Base-by-base conservation (phyloP, 2,888 invertebrate genomes). In the Pseudococcus viburni region DNA sequence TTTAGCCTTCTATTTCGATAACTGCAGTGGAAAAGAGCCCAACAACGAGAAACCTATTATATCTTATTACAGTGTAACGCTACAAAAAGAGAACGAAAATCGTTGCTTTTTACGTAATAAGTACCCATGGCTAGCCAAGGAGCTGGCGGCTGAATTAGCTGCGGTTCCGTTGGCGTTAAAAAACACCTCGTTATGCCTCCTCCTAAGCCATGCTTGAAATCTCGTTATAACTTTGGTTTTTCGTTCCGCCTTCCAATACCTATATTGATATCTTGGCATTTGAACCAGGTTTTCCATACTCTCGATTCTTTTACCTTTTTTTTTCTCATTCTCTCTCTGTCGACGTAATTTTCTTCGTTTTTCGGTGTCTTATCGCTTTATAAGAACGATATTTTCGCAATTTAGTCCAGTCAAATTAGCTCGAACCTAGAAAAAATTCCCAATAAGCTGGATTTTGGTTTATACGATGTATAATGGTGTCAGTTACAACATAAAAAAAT, bases 21-120 rank as follows among this genome's bases (percentile, higher is more conserved):
- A 46, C 80, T 46, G 80, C 80, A 46, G 73, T 33, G 33, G 42
- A 42, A 83, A 46, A 42, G 80, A 83, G 80, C 12, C 64, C 64
- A 85, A 85, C 86, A 86, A 86, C 86, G 86, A 86, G 48, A 86
- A 86, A 86, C 86, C 86, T 86, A 86, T 86, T 86, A 86, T 48
- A 73, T 46, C 86, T 86, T 86, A 86, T 86, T 86, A 86, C 68
- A 48, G 86, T 86, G 86, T 86, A 86, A 73, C 86, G 86, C 86
- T 73, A 46, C 48, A 73, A 68, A 86, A 86, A 68, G 68, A 86
- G 46, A 83, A 42, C 48, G 9, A 73, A 33, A 86, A 86, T 86
- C 68, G 86, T 86, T 73, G 86, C 86, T 86, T 86, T 86, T 86
- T 86, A 86, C 73, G 86, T 86, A 86, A 86, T 86, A 86, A 86